Evolutionary conservation across 1,140 invertebrate species (phyloP).

Genomic region (Tribolium madens): DNA sequence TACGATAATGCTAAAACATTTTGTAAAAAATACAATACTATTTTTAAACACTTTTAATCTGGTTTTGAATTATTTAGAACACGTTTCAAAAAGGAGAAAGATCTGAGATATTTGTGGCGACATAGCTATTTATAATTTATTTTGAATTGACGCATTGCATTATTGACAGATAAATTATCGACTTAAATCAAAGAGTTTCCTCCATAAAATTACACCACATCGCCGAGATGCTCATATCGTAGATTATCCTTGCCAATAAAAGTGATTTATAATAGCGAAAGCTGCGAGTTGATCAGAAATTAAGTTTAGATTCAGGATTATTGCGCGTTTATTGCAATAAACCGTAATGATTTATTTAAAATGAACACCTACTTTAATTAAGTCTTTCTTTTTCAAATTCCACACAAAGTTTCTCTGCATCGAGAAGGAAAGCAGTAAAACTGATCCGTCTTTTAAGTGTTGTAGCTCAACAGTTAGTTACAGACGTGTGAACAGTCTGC

Average conservation of each 20-base stretch:
- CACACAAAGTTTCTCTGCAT: no score
- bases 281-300: background rate
- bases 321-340: background rate
- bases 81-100: background rate
- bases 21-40: no score
- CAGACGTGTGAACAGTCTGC: constrained; percentile 28
- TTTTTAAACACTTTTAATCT: no score
- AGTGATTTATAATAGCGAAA: background rate
- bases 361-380: background rate
- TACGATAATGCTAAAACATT: no score
- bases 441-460: constrained; percentile 29
- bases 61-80: no score
- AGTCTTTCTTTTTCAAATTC: background rate
- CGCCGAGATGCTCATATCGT: background rate
- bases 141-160: constrained; percentile 2
- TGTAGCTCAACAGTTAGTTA: constrained; percentile 30
- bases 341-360: background rate
- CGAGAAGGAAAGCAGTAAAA: constrained; percentile 27
- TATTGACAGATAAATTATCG: constrained; percentile 23
- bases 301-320: background rate
- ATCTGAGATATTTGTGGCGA: background rate
- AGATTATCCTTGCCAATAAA: background rate
- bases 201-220: constrained; percentile 22
- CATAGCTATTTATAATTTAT: constrained; percentile 25
- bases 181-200: constrained; percentile 36